phyloP scores from a whole-genome alignment of 2,888 invertebrate genomes.

The Melipona bicolor region DNA sequence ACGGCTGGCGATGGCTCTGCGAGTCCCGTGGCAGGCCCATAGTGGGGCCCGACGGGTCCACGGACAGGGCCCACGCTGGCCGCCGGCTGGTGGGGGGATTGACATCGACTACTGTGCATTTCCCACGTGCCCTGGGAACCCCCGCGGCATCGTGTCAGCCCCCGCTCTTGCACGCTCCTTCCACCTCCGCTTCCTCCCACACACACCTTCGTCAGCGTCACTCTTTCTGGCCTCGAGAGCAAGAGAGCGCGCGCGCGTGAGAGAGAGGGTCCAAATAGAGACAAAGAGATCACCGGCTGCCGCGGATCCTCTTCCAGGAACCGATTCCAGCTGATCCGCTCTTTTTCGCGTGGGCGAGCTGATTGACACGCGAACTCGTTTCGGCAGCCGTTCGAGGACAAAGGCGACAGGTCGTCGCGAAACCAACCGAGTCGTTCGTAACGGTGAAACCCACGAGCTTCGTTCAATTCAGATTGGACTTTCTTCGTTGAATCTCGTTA shows the following conservation, averaged over 20 bases:
- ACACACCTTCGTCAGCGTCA: constrained; percentile 62
- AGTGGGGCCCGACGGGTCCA: constrained; percentile 58
- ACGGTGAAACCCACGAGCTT: not conserved
- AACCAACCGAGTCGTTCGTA: too few species aligned
- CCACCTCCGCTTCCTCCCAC: constrained; percentile 68
- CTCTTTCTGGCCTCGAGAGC: constrained; percentile 54
- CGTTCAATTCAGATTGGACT: not conserved
- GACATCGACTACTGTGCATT: constrained; percentile 87
- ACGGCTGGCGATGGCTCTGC: constrained; percentile 63
- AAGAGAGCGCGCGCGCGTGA: too few species aligned
- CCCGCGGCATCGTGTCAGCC: constrained; percentile 84
- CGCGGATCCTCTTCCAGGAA: constrained; percentile 62
- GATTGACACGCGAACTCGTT: constrained; percentile 36
- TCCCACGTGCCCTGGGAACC: constrained; percentile 87
- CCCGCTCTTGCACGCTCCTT: constrained; percentile 77
- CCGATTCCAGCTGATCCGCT: constrained; percentile 49
- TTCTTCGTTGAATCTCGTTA: not conserved
- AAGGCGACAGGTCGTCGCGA: constrained; percentile 7
- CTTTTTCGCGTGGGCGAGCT: constrained; percentile 49
- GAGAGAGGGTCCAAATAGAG: constrained; percentile 37
- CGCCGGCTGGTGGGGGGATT: constrained; percentile 79
- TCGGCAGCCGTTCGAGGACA: not conserved
- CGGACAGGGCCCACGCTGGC: constrained; percentile 53
- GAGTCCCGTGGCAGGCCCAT: constrained; percentile 51
- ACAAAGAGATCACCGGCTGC: constrained; percentile 64